Conservation (phyloP, 2,797 vertebrate species). For the Melanogrammus aeglefinus region DNA sequence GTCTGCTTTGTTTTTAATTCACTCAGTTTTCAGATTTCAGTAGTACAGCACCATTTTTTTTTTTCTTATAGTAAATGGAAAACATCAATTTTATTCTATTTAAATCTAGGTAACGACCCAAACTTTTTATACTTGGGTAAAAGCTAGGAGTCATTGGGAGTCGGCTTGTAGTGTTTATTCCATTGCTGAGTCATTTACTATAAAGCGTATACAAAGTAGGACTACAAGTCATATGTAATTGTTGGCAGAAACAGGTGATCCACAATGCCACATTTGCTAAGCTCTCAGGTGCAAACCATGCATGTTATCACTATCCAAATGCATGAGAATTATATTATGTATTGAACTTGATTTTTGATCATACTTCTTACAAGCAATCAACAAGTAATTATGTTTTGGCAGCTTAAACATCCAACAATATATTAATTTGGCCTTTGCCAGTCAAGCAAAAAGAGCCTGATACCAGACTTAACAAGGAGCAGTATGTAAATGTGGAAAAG, state of each 20-base stretch:
- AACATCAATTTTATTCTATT: neutral
- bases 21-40: neutral
- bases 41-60: neutral
- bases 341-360: conserved; percentile 35
- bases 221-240: conserved; percentile 7
- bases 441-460: neutral
- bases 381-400: conserved; percentile 43
- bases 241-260: conserved; percentile 28
- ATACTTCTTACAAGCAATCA: conserved; percentile 36
- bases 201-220: neutral
- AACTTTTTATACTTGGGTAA: neutral
- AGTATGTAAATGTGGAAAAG: neutral
- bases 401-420: conserved; percentile 15
- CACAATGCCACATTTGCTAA: conserved; percentile 54
- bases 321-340: conserved; percentile 2
- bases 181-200: neutral
- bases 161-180: neutral
- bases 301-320: conserved; percentile 57
- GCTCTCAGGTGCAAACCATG: conserved; percentile 71
- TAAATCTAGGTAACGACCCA: neutral
- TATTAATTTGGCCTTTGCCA: neutral
- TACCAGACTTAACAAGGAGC: neutral
- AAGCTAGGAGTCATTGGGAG: neutral
- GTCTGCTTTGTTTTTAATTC: neutral
- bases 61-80: neutral